A percentile compares a stretch with the other conserved stretches of the same genome.
Conservation (phyloP, 2,797 vertebrate species). For the Gallinago nigripennis region DNA sequence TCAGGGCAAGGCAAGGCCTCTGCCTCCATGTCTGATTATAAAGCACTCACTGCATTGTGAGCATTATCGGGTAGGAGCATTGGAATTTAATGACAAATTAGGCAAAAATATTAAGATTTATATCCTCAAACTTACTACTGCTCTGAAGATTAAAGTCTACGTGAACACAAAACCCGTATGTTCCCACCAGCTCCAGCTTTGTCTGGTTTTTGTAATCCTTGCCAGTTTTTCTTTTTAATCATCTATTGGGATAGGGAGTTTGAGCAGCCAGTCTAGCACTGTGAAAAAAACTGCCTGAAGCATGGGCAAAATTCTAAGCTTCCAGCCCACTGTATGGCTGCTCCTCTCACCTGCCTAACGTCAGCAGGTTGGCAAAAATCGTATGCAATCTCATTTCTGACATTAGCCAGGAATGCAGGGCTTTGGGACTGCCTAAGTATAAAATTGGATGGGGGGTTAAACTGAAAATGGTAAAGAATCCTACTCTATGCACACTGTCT, state of each 20-base stretch:
- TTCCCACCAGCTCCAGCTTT: not conserved
- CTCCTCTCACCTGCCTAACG: not conserved
- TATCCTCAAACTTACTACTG: not conserved
- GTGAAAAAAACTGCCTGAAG: not conserved
- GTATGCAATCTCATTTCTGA: not conserved
- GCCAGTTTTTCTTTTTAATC: not conserved
- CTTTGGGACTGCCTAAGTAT: not conserved
- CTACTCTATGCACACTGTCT: not conserved
- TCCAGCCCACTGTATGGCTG: not conserved
- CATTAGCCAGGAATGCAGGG: not conserved
- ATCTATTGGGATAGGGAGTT: rapidly evolving
- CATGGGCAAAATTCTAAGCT: not conserved
- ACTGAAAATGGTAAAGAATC: not conserved
- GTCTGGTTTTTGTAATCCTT: not conserved
- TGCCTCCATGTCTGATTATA: rapidly evolving
- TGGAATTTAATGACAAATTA: not conserved
- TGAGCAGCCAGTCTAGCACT: not conserved
- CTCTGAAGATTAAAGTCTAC: not conserved
- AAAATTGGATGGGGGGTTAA: not conserved
- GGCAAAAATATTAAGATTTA: not conserved
- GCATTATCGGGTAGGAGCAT: no score
- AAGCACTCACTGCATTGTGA: not conserved
- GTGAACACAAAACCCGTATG: not conserved
- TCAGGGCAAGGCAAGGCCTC: not conserved
- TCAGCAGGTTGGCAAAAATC: not conserved